Base-by-base conservation (phyloP, 2,797 vertebrate genomes). In the Peromyscus aztecus region DNA sequence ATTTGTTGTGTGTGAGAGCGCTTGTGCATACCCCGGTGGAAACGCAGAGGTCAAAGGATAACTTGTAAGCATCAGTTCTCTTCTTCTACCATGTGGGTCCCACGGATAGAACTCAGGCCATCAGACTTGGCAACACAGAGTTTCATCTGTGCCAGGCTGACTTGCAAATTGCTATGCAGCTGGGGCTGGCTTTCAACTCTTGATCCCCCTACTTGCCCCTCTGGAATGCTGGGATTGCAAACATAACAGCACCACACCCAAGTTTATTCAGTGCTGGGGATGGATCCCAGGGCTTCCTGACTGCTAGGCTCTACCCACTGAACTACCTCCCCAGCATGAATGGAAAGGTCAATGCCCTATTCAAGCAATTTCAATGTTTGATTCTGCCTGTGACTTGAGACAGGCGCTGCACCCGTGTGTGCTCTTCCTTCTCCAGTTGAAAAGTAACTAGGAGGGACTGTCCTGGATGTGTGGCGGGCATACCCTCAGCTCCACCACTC, bases 341-440 rank as follows among this genome's bases (percentile, higher is more conserved):
- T 71, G 23, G 29, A 92, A 97, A 94, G 84, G 23, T 67, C 94
- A 84, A 43, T n/a, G 16, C 10, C n/a, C 75, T n/a, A 6, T 49
- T 94, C 65, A 95, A 57, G 34, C 17, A 49, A 37, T 52, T 75
- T 43, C 89, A 84, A 94, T n/a, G 13, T 85, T 81, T 76, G 49
- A 16, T 90, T 97, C 61, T 86, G 12, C 43, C 71, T 83, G 21
- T 83, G 73, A 55, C 71, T 34, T 37, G 24, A 65, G 17, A 71
- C 73, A 89, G 87, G 17, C 40, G 77, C 16, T 43, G 19, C 59
- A 69, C 57, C 49, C 81, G 27, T 2, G 2, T 63, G n/a, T 82
- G 40, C 4, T 87, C 91, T 63, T 80, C 31, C 55, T 80, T 95
- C 59, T 63, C 14, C 7, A 3, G 31, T 83, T 92, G 31, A 83